Percentiles rank a stretch among this genome's conserved stretches.
These are phyloP conservation scores for Oligia fasciuncula DNA, from an alignment of 2,888 invertebrate species.

Conservation along the genomic window DNA sequence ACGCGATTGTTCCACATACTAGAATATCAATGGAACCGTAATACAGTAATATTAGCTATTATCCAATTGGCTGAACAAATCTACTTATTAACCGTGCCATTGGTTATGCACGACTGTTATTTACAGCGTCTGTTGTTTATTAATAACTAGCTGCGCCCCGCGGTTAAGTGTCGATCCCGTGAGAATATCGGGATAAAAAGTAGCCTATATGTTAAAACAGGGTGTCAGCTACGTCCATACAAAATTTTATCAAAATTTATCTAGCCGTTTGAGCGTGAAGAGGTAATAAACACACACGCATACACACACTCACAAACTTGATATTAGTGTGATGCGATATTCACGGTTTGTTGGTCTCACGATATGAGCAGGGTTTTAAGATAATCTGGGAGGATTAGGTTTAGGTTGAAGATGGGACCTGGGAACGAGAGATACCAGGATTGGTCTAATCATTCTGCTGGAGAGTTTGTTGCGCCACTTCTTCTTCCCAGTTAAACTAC, in stretches of 20 bases:
- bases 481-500: background rate
- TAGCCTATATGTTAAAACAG: too few species aligned
- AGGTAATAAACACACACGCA: too few species aligned
- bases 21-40: conserved; percentile 45
- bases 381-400: background rate
- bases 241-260: too few species aligned
- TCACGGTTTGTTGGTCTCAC: background rate
- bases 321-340: background rate
- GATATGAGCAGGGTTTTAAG: too few species aligned
- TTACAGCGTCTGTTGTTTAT: background rate
- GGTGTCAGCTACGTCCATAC: too few species aligned
- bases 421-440: background rate
- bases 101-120: conserved; percentile 51
- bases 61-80: conserved; percentile 56
- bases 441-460: background rate
- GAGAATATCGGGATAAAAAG: too few species aligned
- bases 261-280: too few species aligned
- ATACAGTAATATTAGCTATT: conserved; percentile 51
- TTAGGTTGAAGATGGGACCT: background rate
- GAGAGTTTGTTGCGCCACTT: too few species aligned
- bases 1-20: conserved; percentile 36
- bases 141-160: background rate
- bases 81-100: conserved; percentile 55
- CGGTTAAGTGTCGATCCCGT: too few species aligned
- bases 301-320: too few species aligned